Evolutionary conservation across 2,888 invertebrate genomes (phyloP).

Genomic region (Cabera pusaria): DNA sequence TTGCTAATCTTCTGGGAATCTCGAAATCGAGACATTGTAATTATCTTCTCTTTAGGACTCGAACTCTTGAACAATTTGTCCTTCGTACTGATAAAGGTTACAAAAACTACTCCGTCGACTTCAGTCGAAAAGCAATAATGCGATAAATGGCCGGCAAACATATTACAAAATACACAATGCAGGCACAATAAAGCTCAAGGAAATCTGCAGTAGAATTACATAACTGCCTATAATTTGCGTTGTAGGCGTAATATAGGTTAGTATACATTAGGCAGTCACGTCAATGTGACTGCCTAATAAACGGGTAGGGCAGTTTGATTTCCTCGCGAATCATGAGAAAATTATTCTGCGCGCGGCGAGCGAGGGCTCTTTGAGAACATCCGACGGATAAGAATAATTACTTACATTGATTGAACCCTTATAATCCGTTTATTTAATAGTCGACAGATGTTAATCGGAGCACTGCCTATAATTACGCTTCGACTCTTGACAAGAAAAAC

Average conservation of each 20-base stretch:
- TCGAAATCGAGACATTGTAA: conserved; percentile 40
- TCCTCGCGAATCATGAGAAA: conserved; percentile 80
- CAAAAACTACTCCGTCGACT: conserved; percentile 9
- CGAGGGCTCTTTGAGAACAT: conserved; percentile 72
- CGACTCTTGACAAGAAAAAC: conserved; percentile 77
- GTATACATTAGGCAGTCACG: conserved; percentile 65
- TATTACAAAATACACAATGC: conserved; percentile 28
- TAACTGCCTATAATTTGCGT: conserved; percentile 50
- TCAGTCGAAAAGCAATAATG: conserved; percentile 3
- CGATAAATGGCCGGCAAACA: conserved; percentile 13
- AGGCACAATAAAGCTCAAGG: conserved; percentile 27
- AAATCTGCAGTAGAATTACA: conserved; percentile 34
- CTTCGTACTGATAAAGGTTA: conserved; percentile 13
- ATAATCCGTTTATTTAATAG: conserved; percentile 80
- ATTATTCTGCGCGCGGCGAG: conserved; percentile 67
- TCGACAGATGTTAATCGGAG: conserved; percentile 82
- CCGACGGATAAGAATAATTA: conserved; percentile 84
- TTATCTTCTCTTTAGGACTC: conserved; percentile 12
- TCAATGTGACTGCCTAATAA: conserved; percentile 77
- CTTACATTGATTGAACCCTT: conserved; percentile 82
- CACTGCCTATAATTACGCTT: conserved; percentile 76
- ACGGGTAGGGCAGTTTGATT: conserved; percentile 74
- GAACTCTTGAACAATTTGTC: conserved; percentile 16
- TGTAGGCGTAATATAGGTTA: conserved; percentile 54
- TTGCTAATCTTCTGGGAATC: conserved; percentile 53